phyloP scores from a whole-genome alignment of 2,888 invertebrate genomes.

The Clistopyga incitator region DNA sequence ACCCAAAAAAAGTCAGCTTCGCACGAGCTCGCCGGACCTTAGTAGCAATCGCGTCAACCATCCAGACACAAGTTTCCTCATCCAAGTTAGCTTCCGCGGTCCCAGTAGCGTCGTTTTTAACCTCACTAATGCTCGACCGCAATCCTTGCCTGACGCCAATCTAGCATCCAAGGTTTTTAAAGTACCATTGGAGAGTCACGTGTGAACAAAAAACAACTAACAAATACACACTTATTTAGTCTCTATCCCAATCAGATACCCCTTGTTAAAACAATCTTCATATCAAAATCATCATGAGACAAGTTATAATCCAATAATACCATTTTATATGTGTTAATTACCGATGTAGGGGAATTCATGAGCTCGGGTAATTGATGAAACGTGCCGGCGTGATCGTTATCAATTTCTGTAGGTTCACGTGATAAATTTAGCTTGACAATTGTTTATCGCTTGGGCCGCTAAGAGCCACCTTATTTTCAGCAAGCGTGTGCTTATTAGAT shows the following conservation, averaged over 20 bases:
- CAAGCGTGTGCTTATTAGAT: neutral
- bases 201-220: conserved; percentile 82
- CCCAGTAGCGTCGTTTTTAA: conserved; percentile 86
- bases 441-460: conserved; percentile 38
- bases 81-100: conserved; percentile 85
- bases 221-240: neutral
- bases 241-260: conserved; percentile 22
- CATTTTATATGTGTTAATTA: conserved; percentile 29
- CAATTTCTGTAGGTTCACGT: conserved; percentile 56
- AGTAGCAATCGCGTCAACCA: conserved; percentile 83
- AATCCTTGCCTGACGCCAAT: conserved; percentile 85
- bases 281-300: conserved; percentile 70
- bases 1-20: conserved; percentile 86
- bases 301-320: conserved; percentile 37
- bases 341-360: conserved; percentile 15
- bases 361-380: conserved; percentile 1
- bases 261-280: conserved; percentile 64
- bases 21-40: conserved; percentile 88
- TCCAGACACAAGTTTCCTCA: conserved; percentile 83
- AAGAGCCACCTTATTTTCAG: conserved; percentile 14
- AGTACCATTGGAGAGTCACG: conserved; percentile 87
- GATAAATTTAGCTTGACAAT: conserved; percentile 36
- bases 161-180: conserved; percentile 85
- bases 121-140: conserved; percentile 85
- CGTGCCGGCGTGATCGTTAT: conserved; percentile 50